Conservation (phyloP, 2,797 vertebrate genomes). For the Gambelia wislizenii region DNA sequence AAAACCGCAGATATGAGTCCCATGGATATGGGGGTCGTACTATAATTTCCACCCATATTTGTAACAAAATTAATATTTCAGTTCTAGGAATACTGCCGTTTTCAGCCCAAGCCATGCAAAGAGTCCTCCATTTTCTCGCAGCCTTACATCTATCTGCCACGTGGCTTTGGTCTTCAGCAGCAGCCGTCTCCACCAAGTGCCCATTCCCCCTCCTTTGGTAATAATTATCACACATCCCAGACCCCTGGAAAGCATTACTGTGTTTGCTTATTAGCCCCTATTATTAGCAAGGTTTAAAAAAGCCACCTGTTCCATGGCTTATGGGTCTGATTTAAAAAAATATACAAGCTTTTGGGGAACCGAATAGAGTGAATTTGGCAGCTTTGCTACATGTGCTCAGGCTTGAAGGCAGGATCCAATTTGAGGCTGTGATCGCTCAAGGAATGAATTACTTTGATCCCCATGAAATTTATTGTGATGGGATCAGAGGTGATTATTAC, state of each 20-base stretch:
- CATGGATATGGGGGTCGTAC: no score
- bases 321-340: background rate
- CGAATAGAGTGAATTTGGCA: background rate
- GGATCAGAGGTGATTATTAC: conserved; percentile 26
- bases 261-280: conserved; percentile 8
- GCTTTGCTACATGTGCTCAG: background rate
- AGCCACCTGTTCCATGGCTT: conserved; percentile 16
- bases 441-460: conserved; percentile 22
- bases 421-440: background rate
- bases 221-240: background rate
- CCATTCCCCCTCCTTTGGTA: background rate
- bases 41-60: background rate
- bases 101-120: background rate
- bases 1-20: no score
- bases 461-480: conserved; percentile 4
- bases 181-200: background rate
- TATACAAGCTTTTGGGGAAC: background rate
- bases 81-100: background rate
- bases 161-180: background rate
- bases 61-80: background rate
- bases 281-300: background rate
- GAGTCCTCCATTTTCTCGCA: no score
- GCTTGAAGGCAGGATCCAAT: background rate
- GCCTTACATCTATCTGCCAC: background rate
- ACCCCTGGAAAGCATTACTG: background rate